Evolutionary conservation across 2,797 vertebrate genomes (phyloP), one percentile per base, ranked within the genome.

Genomic region (Periparus ater): DNA sequence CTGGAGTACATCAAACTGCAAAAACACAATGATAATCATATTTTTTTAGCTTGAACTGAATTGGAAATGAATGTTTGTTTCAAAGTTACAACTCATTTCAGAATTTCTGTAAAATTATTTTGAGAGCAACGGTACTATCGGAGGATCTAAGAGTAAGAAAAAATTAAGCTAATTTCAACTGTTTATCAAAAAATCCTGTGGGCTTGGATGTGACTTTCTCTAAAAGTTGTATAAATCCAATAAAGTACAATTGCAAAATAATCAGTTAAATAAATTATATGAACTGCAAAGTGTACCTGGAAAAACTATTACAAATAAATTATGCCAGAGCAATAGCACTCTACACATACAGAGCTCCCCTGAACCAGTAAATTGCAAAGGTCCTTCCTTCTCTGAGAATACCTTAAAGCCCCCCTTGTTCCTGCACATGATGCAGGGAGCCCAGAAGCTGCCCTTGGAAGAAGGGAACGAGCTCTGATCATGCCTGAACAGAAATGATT

Each of bases 1-100:
- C 95, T 94, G 89, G 70, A 86, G 29, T 89, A 58, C 25, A 63
- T 91, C 88, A 95, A 74, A 40, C 62, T 57, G 34, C 85, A 81
- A 58, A 73, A 91, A 63, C 62, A 76, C 45, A 50, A 71, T 0
- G 5, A 36, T 76, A 91, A 88, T 81, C 67, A 71, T 36, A 75
- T 40, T 79, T 80, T 60, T 47, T 73, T 78, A 58, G 29, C 36
- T 84, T 91, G 44, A 84, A 91, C 22, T 1, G 3, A 84, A 90
- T 44, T 85, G 51, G 63, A 95, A 86, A 76, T 67, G 6, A 63
- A 86, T 67, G 48, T 47, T 93, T 94, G 45, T 61, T 93, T 74
- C 77, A 90, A 61, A 82, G 78, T 47, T 67, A 76, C 36, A 86
- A 19, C 27, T 88, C 1, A 67, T 84, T 88, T 88, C 79, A 88